phyloP scores from a whole-genome alignment of 1,140 invertebrate genomes.

The Eciton burchellii region DNA sequence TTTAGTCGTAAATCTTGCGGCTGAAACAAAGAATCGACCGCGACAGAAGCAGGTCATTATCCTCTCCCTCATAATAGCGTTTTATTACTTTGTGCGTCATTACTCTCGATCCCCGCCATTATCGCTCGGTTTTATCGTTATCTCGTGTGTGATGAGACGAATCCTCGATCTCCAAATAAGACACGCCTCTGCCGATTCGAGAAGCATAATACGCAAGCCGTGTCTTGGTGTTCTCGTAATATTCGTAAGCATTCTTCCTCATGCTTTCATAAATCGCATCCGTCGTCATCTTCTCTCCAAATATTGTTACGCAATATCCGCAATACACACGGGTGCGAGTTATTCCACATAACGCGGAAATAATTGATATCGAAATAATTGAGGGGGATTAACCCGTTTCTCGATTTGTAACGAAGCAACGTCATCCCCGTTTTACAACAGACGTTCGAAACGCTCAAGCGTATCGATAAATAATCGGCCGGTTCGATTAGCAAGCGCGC shows the following conservation, averaged over 20 bases:
- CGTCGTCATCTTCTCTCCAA: too few species aligned
- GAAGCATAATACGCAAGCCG: not conserved
- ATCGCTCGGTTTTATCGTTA: constrained; percentile 2
- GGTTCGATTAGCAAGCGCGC: not conserved
- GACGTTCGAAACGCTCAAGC: not conserved
- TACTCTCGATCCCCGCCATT: constrained; percentile 2
- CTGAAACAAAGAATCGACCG: constrained; percentile 26
- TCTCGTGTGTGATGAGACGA: not conserved
- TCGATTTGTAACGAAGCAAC: not conserved
- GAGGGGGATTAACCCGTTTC: too few species aligned
- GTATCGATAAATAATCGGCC: not conserved
- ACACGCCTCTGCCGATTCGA: not conserved
- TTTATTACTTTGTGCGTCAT: constrained; percentile 22
- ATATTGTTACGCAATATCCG: too few species aligned
- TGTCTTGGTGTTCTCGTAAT: too few species aligned
- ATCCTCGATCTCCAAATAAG: not conserved
- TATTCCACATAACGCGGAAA: too few species aligned
- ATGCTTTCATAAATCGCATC: too few species aligned
- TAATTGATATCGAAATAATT: too few species aligned
- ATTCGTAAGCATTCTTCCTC: too few species aligned
- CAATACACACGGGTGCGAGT: too few species aligned
- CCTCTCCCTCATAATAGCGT: constrained; percentile 19
- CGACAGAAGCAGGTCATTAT: constrained; percentile 39
- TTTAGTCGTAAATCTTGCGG: not conserved
- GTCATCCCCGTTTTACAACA: not conserved